phyloP scores from a whole-genome alignment of 92 coral and sea anemone species.

The Zoanthus solanderi region DNA sequence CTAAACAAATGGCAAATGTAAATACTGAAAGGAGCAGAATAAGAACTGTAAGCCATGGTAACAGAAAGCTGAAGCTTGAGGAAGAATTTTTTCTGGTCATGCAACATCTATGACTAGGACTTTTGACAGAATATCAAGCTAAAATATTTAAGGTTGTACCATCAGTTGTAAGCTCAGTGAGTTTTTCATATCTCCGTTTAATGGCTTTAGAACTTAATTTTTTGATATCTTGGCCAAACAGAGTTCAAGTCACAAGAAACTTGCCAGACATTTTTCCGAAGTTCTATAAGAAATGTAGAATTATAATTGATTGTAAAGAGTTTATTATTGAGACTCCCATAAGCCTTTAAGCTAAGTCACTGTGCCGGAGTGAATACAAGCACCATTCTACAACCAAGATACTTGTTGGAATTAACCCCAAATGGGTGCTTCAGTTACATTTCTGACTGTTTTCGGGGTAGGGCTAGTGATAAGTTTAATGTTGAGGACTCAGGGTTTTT shows the following conservation, averaged over 20 bases:
- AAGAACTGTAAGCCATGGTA: conserved; percentile 15
- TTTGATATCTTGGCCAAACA: conserved; percentile 37
- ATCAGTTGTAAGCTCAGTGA: conserved; percentile 17
- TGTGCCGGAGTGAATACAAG: conserved; percentile 47
- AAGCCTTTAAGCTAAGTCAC: conserved; percentile 12
- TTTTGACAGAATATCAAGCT: conserved; percentile 43
- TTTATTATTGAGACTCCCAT: conserved; percentile 41
- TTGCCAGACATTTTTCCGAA: conserved; percentile 34
- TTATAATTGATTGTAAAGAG: conserved; percentile 42
- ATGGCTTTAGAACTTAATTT: conserved; percentile 34
- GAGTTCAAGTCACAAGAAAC: conserved; percentile 17
- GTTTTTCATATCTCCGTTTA: conserved; percentile 10
- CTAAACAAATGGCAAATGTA: conserved; percentile 41
- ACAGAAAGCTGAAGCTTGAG: conserved; percentile 35
- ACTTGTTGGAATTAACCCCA: conserved; percentile 41
- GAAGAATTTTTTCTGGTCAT: conserved; percentile 46
- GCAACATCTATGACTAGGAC: conserved; percentile 38
- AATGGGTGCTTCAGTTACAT: conserved; percentile 37
- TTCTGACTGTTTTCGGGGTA: conserved; percentile 33
- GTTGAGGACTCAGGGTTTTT: conserved; percentile 42
- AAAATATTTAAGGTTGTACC: conserved; percentile 38
- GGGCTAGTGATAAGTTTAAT: conserved; percentile 41
- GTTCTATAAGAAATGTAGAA: conserved; percentile 24
- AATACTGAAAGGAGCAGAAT: conserved; percentile 7
- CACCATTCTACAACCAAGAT: conserved; percentile 40